Evolutionary conservation across 2,797 vertebrate genomes (phyloP).

Genomic region (Tauraco hartlaubi): DNA sequence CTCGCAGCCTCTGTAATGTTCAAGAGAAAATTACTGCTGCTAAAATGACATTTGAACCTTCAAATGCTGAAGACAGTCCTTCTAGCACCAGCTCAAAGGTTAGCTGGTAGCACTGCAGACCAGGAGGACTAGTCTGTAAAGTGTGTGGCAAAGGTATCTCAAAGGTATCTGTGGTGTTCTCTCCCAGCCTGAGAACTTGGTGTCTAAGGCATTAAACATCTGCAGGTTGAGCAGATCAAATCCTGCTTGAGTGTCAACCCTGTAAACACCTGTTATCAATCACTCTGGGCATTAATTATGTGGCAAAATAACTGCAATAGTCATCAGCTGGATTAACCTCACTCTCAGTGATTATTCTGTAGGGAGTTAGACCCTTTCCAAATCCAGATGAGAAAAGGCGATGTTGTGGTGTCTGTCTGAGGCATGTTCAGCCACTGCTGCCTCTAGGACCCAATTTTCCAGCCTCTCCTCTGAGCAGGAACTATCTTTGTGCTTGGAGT

Average conservation of each 20-base stretch:
- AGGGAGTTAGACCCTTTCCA: background rate
- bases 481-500: background rate
- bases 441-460: background rate
- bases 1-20: background rate
- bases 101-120: background rate
- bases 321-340: background rate
- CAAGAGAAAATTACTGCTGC: background rate
- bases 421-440: background rate
- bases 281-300: background rate
- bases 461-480: background rate
- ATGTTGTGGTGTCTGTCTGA: rapidly evolving
- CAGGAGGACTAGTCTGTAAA: background rate
- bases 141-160: background rate
- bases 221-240: background rate
- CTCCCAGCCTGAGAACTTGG: background rate
- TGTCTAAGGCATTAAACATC: background rate
- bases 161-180: too few species aligned
- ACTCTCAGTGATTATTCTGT: background rate
- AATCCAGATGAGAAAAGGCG: background rate
- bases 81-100: background rate
- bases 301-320: background rate
- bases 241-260: background rate
- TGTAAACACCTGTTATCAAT: background rate
- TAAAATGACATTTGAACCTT: background rate
- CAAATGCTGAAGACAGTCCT: background rate